Percentiles rank a stretch among this genome's conserved stretches.
phyloP scores from a whole-genome alignment of 2,888 invertebrate species.

The Sarcophaga caerulescens region DNA sequence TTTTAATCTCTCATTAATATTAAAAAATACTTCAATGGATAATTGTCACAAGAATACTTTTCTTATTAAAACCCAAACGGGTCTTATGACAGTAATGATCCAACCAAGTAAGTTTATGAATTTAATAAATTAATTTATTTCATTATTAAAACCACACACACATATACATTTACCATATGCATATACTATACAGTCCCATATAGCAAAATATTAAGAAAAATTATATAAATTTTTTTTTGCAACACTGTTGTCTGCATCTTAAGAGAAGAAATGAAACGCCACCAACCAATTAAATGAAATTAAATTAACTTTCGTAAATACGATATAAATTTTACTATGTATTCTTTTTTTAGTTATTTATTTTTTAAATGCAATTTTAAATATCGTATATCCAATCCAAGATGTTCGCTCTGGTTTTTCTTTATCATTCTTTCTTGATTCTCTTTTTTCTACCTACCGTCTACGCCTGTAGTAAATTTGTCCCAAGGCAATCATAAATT shows the following conservation, averaged over 20 bases:
- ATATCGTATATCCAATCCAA: not conserved
- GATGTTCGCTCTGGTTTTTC: not conserved
- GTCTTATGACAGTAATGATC: not conserved
- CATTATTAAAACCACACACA: not conserved
- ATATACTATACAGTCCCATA: not conserved
- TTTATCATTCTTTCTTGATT: not conserved
- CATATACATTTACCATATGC: not conserved
- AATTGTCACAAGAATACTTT: not conserved
- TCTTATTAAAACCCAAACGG: not conserved
- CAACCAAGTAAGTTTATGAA: constrained; percentile 5
- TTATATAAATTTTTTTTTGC: not conserved
- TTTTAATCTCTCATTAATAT: not conserved
- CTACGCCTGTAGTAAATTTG: constrained; percentile 15
- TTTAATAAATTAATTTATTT: not conserved
- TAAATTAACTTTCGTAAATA: not conserved
- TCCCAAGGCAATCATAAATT: constrained; percentile 43
- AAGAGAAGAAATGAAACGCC: not conserved
- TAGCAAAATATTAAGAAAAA: not conserved
- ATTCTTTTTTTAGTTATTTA: too few relatives aligned
- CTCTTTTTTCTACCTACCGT: not conserved
- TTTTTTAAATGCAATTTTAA: too few relatives aligned
- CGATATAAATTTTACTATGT: too few relatives aligned
- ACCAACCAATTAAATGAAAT: not conserved
- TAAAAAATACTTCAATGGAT: not conserved
- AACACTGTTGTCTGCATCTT: not conserved